Evolutionary conservation across 1,140 invertebrate species (phyloP).

Genomic region (Medauroidea extradentata): DNA sequence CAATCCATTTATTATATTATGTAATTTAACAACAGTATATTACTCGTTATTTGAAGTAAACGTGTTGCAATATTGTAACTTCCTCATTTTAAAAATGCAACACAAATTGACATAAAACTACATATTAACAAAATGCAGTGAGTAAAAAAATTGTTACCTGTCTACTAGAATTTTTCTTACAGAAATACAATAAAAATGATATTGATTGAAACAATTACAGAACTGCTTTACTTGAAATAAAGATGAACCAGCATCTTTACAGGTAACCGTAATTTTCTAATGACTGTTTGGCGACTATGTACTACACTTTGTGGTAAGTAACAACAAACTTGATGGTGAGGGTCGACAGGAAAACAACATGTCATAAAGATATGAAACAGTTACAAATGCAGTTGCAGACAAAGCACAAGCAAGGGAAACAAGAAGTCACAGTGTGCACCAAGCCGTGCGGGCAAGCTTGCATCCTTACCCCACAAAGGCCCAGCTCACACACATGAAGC

Average conservation of each 20-base stretch:
- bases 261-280: background rate
- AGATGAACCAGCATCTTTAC: background rate
- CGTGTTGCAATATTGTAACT: too few relatives aligned
- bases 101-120: too few relatives aligned
- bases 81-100: too few relatives aligned
- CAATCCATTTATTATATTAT: too few relatives aligned
- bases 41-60: too few relatives aligned
- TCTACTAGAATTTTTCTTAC: too few relatives aligned
- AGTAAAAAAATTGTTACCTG: too few relatives aligned
- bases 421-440: background rate
- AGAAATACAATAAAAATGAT: background rate
- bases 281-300: background rate
- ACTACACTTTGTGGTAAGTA: background rate
- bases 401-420: background rate
- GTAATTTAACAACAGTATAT: too few relatives aligned
- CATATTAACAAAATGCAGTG: too few relatives aligned
- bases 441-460: background rate
- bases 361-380: constrained; percentile 16
- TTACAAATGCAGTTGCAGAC: background rate
- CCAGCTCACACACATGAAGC: constrained; percentile 25
- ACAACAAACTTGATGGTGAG: too few relatives aligned
- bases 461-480: constrained; percentile 11
- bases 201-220: background rate
- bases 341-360: constrained; percentile 14
- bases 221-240: background rate